Evolutionary conservation across 1,140 invertebrate species (phyloP), one percentile per base, ranked within the genome.

Genomic region (Diorhabda elongata): DNA sequence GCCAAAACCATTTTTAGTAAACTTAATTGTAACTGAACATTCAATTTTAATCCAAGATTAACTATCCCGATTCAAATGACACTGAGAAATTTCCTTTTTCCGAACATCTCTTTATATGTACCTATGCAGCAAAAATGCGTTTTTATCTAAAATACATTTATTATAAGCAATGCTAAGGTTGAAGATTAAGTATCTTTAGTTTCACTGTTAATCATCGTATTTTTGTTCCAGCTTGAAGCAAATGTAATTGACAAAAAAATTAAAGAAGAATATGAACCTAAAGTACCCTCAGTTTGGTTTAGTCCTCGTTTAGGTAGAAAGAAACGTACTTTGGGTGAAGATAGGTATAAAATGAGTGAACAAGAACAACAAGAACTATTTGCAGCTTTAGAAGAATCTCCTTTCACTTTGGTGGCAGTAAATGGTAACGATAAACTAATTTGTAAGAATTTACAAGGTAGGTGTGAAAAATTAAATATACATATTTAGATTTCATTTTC

Each of bases 381-480:
- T 11, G 58, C 59, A 41, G 65, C 65, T 60, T 45, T 60, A 7
- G 65, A 59, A 45, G 58, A 59, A 2, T 67, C 65, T 26, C 57
- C 65, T 3, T 5, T 60, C n/a, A 58, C 65, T 2, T 42, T 67
- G 8, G 58, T 67, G 11, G 58, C 65, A 44, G 44, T 67, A n/a
- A 60, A 67, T 43, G 65, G 65, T 5, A 67, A 67, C 41, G 65
- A 67, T 6, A 59, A 60, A 59, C 47, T 67, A 2, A 47, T 67
- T n/a, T 67, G 65, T 56, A 67, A 60, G 44, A 67, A 47, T 61
- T 11, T 67, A 59, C 57, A 42, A 42, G 65, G 57, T 45, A 47
- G 43, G 65, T 60, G 8, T n/a, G 44, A 8, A n/a, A 26, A 26
- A 26, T 26, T 26, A 0, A 26, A 26, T 26, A 26, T 26, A 26